These are phyloP conservation scores for Trematocara caparti DNA, from an alignment of 2,797 vertebrate genomes.

Conservation along the genomic window DNA sequence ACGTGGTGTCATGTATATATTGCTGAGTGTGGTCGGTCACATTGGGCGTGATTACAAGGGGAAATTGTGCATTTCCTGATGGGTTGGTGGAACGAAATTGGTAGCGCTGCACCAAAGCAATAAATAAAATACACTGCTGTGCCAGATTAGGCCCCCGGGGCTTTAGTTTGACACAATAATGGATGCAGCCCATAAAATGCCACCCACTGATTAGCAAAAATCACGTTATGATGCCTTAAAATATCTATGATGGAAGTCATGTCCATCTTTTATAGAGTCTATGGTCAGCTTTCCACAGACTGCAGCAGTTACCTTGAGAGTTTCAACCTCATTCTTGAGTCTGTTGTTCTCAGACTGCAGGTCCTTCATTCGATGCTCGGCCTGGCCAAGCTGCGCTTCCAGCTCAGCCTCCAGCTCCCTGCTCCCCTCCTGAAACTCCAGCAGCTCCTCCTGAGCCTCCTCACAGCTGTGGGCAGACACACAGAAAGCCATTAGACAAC, in stretches of 20 bases:
- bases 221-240: rapidly evolving
- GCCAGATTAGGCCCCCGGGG: rapidly evolving
- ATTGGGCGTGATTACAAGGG: not conserved
- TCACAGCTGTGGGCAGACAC: constrained; percentile 75
- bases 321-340: constrained; percentile 87
- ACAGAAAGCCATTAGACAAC: not conserved
- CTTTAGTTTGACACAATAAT: not conserved
- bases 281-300: not conserved
- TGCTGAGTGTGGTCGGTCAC: not conserved
- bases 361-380: constrained; percentile 89
- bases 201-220: not conserved
- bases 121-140: not conserved
- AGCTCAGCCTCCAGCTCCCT: constrained; percentile 93
- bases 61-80: not conserved
- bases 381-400: constrained; percentile 89
- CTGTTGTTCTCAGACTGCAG: constrained; percentile 90
- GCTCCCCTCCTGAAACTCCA: constrained; percentile 96
- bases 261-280: not conserved
- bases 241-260: not conserved
- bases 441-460: constrained; percentile 91
- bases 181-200: rapidly evolving
- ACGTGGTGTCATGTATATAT: not conserved
- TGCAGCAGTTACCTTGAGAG: constrained; percentile 80
- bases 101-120: rapidly evolving
- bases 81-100: not conserved